Evolutionary conservation across 2,113 vertebrate species (phyloP), one percentile per base, ranked within the genome.

Genomic region (Mesembrinibis cayennensis): DNA sequence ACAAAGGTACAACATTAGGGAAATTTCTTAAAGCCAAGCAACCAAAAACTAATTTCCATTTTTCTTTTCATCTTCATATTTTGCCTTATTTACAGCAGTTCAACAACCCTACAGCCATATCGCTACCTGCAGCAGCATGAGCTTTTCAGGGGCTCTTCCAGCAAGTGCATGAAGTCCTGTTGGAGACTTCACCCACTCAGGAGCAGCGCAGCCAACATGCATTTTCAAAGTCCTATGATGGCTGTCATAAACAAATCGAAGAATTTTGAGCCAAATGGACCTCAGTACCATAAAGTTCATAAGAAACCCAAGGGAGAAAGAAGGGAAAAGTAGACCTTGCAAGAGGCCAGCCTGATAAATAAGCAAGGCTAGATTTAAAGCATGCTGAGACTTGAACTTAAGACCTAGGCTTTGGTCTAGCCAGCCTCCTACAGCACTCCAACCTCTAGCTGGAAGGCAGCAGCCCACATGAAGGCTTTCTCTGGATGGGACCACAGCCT

Each of bases 261-360:
- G 44, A 71, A 55, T 36, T 72, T 72, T 71, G 40, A 80, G 34
- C 27, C 87, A 84, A 81, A 87, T 2, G 8, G 59, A 83, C 49
- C 36, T 87, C 63, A 53, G n/a, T 12, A 62, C 30, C 29, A 34
- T 12, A 65, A 58, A 65, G 36, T 19, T 50, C 0, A 0, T 32
- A 58, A 58, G 38, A 65, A 83, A 89, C 6, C 23, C 32, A 81
- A 47, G 10, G 67, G 29, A 70, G 34, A 81, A 87, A 78, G 45
- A 73, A 81, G 32, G 16, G n/a, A 63, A 93, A 63, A 92, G 49
- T 0, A 80, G 59, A 53, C 18, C 9, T 66, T 56, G 63, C 36
- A 62, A 73, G 72, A 81, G 27, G 8, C 6, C 11, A 5, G 45
- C 23, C 44, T 58, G 47, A 62, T 34, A 91, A 92, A 72, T 55